Percentiles rank a stretch among this genome's conserved stretches.
These are phyloP conservation scores for Pseudococcus jackbeardsleyi DNA, from an alignment of 2,888 invertebrate species.

Conservation along the genomic window DNA sequence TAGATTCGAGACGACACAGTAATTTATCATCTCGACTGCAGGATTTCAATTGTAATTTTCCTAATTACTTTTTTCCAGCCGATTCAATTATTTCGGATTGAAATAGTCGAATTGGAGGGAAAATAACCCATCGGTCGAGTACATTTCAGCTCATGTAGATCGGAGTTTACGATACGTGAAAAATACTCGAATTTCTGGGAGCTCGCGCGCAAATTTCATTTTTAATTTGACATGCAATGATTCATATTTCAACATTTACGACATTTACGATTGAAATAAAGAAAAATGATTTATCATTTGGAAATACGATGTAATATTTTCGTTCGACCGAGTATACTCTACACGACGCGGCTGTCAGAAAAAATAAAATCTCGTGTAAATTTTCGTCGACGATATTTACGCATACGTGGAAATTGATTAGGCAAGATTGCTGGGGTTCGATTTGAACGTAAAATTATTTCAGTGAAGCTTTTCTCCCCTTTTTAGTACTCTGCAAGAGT, in stretches of 20 bases:
- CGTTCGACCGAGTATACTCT: slow-evolving; percentile 14
- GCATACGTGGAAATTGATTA: slow-evolving; percentile 28
- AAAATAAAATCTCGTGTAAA: slow-evolving; percentile 38
- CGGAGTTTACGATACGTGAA: slow-evolving; percentile 15
- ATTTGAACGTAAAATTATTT: not conserved
- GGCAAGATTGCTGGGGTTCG: not conserved
- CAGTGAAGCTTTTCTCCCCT: not conserved
- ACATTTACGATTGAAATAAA: slow-evolving; percentile 41
- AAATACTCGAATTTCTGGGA: not conserved
- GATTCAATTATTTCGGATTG: not conserved
- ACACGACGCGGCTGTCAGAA: slow-evolving; percentile 12
- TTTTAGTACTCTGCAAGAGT: not conserved
- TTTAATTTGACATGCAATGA: slow-evolving; percentile 42
- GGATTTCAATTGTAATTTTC: not conserved
- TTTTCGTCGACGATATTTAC: slow-evolving; percentile 31
- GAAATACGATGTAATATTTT: slow-evolving; percentile 21
- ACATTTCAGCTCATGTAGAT: slow-evolving; percentile 19
- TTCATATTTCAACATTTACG: slow-evolving; percentile 47
- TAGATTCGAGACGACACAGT: not conserved
- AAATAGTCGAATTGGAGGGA: not conserved
- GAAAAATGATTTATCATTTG: slow-evolving; percentile 33
- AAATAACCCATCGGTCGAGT: not conserved
- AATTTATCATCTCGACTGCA: not conserved
- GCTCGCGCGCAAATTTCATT: slow-evolving; percentile 22
- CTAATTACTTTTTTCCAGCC: not conserved